Percentiles rank a stretch among this genome's conserved stretches.
Conservation (phyloP, 2,113 vertebrate genomes). For the Pundamilia nyererei region DNA sequence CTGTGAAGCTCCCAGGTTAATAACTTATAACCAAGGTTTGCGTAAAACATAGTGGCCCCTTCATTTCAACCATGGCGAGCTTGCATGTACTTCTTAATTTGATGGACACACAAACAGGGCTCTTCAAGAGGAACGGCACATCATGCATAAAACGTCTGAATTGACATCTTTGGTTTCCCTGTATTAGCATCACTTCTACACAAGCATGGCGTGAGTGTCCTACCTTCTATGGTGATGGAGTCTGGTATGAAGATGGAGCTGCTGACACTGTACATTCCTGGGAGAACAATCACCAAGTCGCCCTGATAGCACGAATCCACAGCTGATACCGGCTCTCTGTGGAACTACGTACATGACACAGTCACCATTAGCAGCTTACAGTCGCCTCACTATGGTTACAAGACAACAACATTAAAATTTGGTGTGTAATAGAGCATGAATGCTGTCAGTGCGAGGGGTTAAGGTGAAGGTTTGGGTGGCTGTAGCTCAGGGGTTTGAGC, state of each 20-base stretch:
- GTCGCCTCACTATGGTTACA: background rate
- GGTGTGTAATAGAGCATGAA: background rate
- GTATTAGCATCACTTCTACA: background rate
- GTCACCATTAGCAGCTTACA: background rate
- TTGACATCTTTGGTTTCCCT: accelerated
- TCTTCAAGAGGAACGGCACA: background rate
- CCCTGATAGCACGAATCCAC: conserved; percentile 15
- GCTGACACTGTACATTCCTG: conserved; percentile 7
- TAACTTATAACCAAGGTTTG: background rate
- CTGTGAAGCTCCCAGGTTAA: background rate
- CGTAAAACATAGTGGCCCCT: background rate
- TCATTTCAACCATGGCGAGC: background rate
- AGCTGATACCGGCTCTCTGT: conserved; percentile 15
- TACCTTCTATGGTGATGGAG: conserved; percentile 37
- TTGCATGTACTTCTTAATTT: accelerated
- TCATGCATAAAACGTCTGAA: accelerated
- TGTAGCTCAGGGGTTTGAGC: background rate
- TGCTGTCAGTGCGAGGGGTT: background rate
- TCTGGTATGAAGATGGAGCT: conserved; percentile 28
- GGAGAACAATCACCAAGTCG: conserved; percentile 20
- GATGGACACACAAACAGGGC: background rate
- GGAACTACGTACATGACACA: conserved; percentile 1
- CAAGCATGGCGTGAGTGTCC: background rate
- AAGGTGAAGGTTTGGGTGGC: background rate
- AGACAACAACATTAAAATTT: background rate